Evolutionary conservation across 1,140 invertebrate species (phyloP).

Genomic region (Stegodyphus mimosarum): DNA sequence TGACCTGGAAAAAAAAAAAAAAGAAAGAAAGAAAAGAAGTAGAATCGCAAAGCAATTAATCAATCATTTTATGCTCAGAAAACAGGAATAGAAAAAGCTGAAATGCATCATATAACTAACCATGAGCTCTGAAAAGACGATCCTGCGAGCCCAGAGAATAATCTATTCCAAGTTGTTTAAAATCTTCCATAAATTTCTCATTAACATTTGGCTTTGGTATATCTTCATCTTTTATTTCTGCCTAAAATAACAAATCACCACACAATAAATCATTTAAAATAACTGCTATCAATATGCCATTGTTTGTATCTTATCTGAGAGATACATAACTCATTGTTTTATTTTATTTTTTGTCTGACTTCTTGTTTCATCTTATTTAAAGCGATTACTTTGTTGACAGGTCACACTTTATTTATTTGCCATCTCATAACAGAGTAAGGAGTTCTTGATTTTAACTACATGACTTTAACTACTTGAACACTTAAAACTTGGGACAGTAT

Average conservation of each 20-base stretch:
- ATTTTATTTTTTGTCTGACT: too few species aligned
- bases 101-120: constrained; percentile 62
- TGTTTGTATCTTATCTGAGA: too few species aligned
- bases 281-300: too few species aligned
- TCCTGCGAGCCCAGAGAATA: constrained; percentile 84
- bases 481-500: too few species aligned
- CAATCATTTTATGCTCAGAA: not conserved
- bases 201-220: constrained; percentile 69
- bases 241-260: constrained; percentile 62
- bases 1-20: constrained; percentile 73
- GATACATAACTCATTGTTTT: too few species aligned
- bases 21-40: not conserved
- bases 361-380: too few species aligned
- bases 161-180: constrained; percentile 75
- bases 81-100: not conserved
- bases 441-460: too few species aligned
- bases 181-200: constrained; percentile 74
- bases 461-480: too few species aligned
- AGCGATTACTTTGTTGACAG: too few species aligned
- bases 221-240: constrained; percentile 67
- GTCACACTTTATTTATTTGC: too few species aligned
- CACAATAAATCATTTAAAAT: too few species aligned
- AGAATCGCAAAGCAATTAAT: not conserved
- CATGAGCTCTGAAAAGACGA: constrained; percentile 90
- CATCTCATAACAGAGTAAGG: too few species aligned